A percentile compares a stretch with the other conserved stretches of the same genome.
Conservation (phyloP, 2,888 invertebrate genomes). For the Limenitis camilla region DNA sequence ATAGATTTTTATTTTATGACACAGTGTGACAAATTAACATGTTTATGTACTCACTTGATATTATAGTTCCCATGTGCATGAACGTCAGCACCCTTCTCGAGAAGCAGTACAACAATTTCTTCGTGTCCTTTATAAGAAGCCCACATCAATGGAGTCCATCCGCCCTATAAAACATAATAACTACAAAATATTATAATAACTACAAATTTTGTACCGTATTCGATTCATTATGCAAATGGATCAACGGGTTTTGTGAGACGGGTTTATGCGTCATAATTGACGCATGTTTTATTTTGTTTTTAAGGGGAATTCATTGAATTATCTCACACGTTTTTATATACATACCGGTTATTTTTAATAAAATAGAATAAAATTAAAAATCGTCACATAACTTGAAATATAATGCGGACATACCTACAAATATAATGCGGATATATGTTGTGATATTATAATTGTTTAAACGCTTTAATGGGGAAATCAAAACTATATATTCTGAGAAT, state of each 20-base stretch:
- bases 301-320: not conserved
- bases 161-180: conserved; percentile 78
- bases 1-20: too few species aligned
- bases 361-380: not conserved
- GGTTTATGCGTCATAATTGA: not conserved
- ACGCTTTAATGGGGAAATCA: too few species aligned
- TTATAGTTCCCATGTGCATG: conserved; percentile 97
- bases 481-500: not conserved
- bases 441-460: too few species aligned
- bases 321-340: not conserved
- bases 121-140: conserved; percentile 93
- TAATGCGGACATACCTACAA: too few species aligned
- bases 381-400: too few species aligned
- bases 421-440: too few species aligned
- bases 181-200: conserved; percentile 2
- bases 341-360: not conserved
- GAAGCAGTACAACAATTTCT: conserved; percentile 82
- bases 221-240: not conserved
- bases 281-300: not conserved
- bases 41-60: conserved; percentile 66
- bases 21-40: too few species aligned
- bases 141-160: conserved; percentile 99
- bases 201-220: not conserved
- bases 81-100: conserved; percentile 92
- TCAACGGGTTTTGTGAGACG: not conserved